Conservation (phyloP, 2,888 invertebrate genomes). For the Lepidonotus clava region DNA sequence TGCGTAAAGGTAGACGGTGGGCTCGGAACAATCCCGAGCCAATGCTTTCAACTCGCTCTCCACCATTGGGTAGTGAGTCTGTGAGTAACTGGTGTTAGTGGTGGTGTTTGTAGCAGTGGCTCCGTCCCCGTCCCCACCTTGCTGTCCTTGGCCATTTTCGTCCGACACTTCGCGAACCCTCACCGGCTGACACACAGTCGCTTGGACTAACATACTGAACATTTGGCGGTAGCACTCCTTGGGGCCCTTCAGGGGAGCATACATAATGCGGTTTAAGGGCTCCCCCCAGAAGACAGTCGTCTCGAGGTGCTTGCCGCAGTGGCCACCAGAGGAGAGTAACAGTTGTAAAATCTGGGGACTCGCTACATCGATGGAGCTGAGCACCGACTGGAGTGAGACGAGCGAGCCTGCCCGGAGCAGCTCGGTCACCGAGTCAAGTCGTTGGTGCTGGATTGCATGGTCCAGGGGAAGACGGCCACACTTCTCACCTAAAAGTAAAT, state of each 20-base stretch:
- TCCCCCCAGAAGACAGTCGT: constrained; percentile 63
- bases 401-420: constrained; percentile 13
- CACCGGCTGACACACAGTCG: constrained; percentile 61
- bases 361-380: constrained; percentile 64
- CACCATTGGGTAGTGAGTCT: constrained; percentile 52
- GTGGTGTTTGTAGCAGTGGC: background rate
- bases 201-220: constrained; percentile 62
- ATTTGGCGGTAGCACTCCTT: constrained; percentile 64
- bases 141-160: background rate
- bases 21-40: constrained; percentile 62
- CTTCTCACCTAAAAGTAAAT: constrained; percentile 61
- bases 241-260: constrained; percentile 63
- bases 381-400: constrained; percentile 61
- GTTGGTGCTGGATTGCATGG: constrained; percentile 66
- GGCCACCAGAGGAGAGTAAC: constrained; percentile 62
- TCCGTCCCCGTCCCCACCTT: background rate
- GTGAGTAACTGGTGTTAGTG: background rate
- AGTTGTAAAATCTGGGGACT: constrained; percentile 64
- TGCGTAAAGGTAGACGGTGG: constrained; percentile 61
- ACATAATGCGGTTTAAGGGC: constrained; percentile 62
- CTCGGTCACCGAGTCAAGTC: constrained; percentile 59
- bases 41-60: constrained; percentile 62
- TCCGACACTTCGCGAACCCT: background rate
- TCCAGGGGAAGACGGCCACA: constrained; percentile 63
- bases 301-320: constrained; percentile 62